Conservation (phyloP, 2,888 invertebrate genomes). For the Theodoxus fluviatilis region DNA sequence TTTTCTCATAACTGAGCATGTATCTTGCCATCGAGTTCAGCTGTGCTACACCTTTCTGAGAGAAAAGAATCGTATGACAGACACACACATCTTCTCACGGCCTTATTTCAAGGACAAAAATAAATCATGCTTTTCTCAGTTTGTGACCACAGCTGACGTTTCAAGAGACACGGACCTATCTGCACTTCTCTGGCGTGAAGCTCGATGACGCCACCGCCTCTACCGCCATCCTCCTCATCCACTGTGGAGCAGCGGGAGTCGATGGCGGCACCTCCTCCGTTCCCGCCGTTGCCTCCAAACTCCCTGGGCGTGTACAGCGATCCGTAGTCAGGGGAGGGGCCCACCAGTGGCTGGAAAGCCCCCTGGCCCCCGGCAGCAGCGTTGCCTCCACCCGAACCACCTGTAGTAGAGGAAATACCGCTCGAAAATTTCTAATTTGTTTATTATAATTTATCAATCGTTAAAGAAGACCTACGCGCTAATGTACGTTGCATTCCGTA, state of each 20-base stretch:
- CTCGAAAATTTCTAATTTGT: background rate
- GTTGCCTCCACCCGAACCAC: slow-evolving; percentile 45
- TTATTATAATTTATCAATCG: background rate
- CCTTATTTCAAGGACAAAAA: too few species aligned
- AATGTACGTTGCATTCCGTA: too few species aligned
- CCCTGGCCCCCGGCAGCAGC: slow-evolving; percentile 45
- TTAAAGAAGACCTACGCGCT: too few species aligned
- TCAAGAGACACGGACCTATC: too few species aligned
- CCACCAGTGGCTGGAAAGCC: slow-evolving; percentile 35
- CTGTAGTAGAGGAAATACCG: slow-evolving; percentile 25
- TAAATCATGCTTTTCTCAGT: too few species aligned
- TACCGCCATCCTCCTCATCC: slow-evolving; percentile 36
- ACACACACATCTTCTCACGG: too few species aligned
- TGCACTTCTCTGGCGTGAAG: slow-evolving; percentile 33
- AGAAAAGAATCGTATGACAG: too few species aligned
- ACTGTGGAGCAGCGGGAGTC: slow-evolving; percentile 33
- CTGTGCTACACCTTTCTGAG: too few species aligned
- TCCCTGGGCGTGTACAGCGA: slow-evolving; percentile 42
- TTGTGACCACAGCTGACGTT: too few species aligned
- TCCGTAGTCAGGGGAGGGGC: slow-evolving; percentile 41
- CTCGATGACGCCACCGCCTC: slow-evolving; percentile 47
- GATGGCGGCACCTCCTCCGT: slow-evolving; percentile 37
- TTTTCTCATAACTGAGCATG: too few species aligned
- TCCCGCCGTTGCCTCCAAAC: slow-evolving; percentile 48
- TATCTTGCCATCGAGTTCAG: too few species aligned